These are phyloP conservation scores for Carabus problematicus DNA, from an alignment of 2,888 invertebrate genomes.

Conservation along the genomic window DNA sequence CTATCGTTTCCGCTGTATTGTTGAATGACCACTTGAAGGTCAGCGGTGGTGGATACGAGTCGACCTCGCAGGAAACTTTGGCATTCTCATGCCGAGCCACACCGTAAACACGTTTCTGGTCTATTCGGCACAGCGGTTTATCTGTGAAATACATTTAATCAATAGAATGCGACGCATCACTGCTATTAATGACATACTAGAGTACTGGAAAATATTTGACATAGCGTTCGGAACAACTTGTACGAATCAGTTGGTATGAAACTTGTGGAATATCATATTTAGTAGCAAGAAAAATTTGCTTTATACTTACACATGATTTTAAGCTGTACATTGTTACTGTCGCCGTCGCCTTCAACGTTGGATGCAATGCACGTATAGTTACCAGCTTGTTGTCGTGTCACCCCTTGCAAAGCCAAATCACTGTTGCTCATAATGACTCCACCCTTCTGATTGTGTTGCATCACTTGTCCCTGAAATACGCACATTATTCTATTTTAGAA, in stretches of 20 bases:
- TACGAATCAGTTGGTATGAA: too few species aligned
- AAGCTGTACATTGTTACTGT: slow-evolving; percentile 79
- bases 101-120: slow-evolving; percentile 80
- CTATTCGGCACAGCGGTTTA: slow-evolving; percentile 81
- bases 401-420: slow-evolving; percentile 81
- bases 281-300: neutral
- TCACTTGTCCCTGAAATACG: slow-evolving; percentile 74
- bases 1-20: slow-evolving; percentile 82
- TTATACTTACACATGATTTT: slow-evolving; percentile 88
- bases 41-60: slow-evolving; percentile 82
- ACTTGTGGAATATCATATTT: too few species aligned
- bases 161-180: too few species aligned
- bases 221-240: too few species aligned
- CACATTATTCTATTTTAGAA: neutral
- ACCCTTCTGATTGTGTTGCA: slow-evolving; percentile 84
- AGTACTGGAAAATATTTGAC: too few species aligned
- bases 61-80: slow-evolving; percentile 82
- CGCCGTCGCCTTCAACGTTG: slow-evolving; percentile 90
- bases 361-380: slow-evolving; percentile 89
- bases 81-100: slow-evolving; percentile 84
- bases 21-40: slow-evolving; percentile 90
- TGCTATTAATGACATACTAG: too few species aligned
- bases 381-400: slow-evolving; percentile 82
- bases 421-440: slow-evolving; percentile 88
- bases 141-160: slow-evolving; percentile 62